phyloP scores from a whole-genome alignment of 2,888 invertebrate genomes.

The Andrena chrysosceles region DNA sequence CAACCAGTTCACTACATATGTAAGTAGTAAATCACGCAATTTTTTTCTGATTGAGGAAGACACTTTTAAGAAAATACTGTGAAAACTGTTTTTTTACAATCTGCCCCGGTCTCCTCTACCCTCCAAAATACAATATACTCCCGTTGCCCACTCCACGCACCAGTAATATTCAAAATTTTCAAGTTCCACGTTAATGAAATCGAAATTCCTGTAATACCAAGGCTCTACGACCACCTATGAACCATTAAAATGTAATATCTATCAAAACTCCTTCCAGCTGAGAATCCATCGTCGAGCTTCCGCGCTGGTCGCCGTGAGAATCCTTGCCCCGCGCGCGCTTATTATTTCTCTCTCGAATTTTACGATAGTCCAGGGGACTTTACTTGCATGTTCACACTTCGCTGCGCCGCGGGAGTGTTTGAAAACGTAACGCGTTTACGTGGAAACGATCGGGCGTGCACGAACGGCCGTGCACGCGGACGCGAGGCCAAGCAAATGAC shows the following conservation, averaged over 20 bases:
- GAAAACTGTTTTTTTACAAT: too few species aligned
- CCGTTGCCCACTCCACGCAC: too few species aligned
- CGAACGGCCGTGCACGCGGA: conserved; percentile 16
- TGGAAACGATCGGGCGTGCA: conserved; percentile 68
- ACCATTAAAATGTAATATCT: not conserved
- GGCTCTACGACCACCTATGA: too few species aligned
- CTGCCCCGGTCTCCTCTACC: too few species aligned
- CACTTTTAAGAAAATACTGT: too few species aligned
- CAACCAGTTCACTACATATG: too few species aligned
- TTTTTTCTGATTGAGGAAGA: too few species aligned
- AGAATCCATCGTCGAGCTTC: not conserved
- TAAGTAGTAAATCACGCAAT: too few species aligned
- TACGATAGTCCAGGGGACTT: conserved; percentile 38
- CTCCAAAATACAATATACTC: too few species aligned
- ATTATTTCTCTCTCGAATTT: conserved; percentile 45
- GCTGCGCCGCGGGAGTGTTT: conserved; percentile 48
- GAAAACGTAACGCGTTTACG: conserved; percentile 61
- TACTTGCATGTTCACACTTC: conserved; percentile 65
- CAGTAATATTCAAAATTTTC: too few species aligned
- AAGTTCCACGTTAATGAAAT: too few species aligned
- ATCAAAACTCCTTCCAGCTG: not conserved
- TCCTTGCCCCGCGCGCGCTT: conserved; percentile 22
- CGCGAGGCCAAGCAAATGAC: conserved; percentile 21
- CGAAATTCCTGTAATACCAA: too few species aligned
- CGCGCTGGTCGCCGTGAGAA: conserved; percentile 18